Percentiles rank a stretch among this genome's conserved stretches.
Evolutionary conservation across 2,888 invertebrate genomes (phyloP).

Genomic region (Drosophila limbata): DNA sequence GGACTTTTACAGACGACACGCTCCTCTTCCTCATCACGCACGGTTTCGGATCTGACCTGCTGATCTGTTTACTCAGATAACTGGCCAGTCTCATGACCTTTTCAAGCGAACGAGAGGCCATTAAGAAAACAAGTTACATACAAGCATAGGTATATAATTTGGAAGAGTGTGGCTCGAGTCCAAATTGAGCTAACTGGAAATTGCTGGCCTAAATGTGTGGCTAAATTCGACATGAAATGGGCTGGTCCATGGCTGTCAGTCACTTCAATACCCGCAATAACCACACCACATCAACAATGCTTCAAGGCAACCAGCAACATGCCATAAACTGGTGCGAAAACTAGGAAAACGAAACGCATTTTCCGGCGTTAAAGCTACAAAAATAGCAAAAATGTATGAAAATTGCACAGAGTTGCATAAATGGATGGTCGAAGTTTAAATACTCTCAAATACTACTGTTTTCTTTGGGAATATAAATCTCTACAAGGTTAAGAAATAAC

Average conservation of each 20-base stretch:
- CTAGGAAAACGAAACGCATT: constrained; percentile 54
- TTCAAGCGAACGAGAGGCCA: constrained; percentile 45
- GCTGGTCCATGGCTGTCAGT: constrained; percentile 41
- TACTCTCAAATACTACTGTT: constrained; percentile 28
- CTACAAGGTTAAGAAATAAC: no score
- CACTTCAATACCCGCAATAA: constrained; percentile 2
- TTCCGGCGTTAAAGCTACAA: constrained; percentile 39
- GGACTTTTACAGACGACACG: neutral
- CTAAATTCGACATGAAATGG: constrained; percentile 41
- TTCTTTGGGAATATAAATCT: no score
- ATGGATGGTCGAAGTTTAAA: constrained; percentile 9
- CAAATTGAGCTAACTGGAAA: constrained; percentile 37
- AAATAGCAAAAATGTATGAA: constrained; percentile 23
- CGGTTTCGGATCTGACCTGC: constrained; percentile 36
- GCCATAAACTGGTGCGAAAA: constrained; percentile 53
- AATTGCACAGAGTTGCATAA: constrained; percentile 13
- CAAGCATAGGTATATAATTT: constrained; percentile 40
- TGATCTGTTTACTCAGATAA: constrained; percentile 50
- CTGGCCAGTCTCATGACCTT: constrained; percentile 44
- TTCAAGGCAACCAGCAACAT: constrained; percentile 29
- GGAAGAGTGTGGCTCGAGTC: constrained; percentile 14
- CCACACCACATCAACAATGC: neutral
- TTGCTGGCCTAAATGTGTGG: constrained; percentile 45
- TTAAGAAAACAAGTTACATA: constrained; percentile 59
- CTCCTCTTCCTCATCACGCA: constrained; percentile 31